Conservation (phyloP, 2,797 vertebrate species). For the Sebastes goodei region DNA sequence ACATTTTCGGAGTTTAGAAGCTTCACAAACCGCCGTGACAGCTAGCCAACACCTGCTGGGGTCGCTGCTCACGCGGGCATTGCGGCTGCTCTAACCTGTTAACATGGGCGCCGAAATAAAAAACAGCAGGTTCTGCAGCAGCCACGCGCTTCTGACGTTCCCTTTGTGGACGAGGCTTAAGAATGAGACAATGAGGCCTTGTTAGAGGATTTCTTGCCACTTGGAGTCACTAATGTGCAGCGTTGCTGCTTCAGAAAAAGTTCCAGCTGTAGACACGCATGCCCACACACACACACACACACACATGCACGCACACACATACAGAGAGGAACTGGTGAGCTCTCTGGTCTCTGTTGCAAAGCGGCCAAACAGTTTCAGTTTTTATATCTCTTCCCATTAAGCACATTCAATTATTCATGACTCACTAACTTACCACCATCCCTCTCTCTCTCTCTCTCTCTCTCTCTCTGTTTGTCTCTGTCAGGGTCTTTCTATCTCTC, state of each 20-base stretch:
- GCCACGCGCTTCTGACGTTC: too few relatives aligned
- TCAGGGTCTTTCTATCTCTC: not conserved
- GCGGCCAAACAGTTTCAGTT: slow-evolving; percentile 49
- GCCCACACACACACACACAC: not conserved
- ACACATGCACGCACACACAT: not conserved
- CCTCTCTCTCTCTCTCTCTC: slow-evolving; percentile 1
- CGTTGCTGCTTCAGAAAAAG: not conserved
- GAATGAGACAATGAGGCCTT: too few relatives aligned
- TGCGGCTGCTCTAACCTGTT: too few relatives aligned
- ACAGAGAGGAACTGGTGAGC: not conserved
- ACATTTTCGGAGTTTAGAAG: too few relatives aligned
- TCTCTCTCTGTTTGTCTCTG: not conserved
- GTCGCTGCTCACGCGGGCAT: too few relatives aligned
- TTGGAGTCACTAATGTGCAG: not conserved
- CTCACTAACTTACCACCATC: slow-evolving; percentile 55
- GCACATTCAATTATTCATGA: slow-evolving; percentile 61
- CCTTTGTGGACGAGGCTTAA: too few relatives aligned
- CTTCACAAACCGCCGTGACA: too few relatives aligned
- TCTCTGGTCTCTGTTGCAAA: slow-evolving; percentile 33
- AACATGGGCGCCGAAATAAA: too few relatives aligned
- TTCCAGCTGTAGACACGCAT: not conserved
- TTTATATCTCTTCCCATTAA: slow-evolving; percentile 55
- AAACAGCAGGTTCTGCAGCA: too few relatives aligned
- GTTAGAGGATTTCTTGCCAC: not conserved
- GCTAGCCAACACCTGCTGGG: too few relatives aligned